Percentiles rank a stretch among this genome's conserved stretches.
phyloP scores from a whole-genome alignment of 2,797 vertebrate genomes.

The Sebastes iracundus region DNA sequence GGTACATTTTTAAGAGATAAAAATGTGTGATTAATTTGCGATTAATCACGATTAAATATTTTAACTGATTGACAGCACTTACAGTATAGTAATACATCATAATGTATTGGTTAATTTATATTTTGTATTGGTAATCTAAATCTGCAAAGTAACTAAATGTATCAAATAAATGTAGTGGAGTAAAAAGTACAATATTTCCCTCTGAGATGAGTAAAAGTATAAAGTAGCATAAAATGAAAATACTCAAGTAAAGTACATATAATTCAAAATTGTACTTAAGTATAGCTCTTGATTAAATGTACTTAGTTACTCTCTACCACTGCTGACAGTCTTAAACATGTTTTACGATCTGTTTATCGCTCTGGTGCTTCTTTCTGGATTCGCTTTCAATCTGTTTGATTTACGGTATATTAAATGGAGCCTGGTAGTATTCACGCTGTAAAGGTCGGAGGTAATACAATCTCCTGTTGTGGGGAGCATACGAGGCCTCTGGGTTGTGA shows the following conservation, averaged over 20 bases:
- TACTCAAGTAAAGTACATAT: too few species aligned
- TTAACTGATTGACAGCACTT: fast-evolving
- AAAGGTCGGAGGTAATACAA: slow-evolving; percentile 49
- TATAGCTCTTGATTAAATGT: too few species aligned
- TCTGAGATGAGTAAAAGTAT: too few species aligned
- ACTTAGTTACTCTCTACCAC: too few species aligned
- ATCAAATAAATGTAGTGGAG: too few species aligned
- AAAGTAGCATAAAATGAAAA: too few species aligned
- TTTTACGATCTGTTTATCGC: slow-evolving; percentile 12
- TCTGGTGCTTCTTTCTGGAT: neutral
- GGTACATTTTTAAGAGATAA: fast-evolving
- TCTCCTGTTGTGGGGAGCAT: slow-evolving; percentile 19
- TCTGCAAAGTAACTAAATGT: too few species aligned
- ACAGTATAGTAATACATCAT: too few species aligned
- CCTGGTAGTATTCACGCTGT: slow-evolving; percentile 9
- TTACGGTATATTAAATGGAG: neutral
- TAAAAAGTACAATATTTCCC: too few species aligned
- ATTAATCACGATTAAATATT: too few species aligned
- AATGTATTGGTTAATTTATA: too few species aligned
- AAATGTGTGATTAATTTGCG: fast-evolving
- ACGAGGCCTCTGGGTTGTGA: slow-evolving; percentile 36
- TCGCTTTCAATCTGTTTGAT: neutral
- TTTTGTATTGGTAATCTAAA: fast-evolving
- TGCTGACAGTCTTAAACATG: neutral
- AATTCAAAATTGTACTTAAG: too few species aligned